A percentile compares a stretch with the other conserved stretches of the same genome.
Conservation (phyloP, 2,888 invertebrate species). For the Neoscelio sp. region DNA sequence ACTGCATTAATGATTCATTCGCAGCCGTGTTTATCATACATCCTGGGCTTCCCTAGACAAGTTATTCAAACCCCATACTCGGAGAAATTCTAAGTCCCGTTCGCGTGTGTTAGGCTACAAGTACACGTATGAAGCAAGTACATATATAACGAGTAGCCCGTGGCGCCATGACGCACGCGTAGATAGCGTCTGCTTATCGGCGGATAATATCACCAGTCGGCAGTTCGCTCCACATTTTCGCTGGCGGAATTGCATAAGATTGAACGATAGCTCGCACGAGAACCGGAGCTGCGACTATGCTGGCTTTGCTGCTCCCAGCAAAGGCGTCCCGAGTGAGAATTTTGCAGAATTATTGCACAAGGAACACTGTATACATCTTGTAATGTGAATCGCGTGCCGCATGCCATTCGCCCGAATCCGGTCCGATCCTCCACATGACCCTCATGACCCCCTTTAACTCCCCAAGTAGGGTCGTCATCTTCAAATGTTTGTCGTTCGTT, state of each 20-base stretch:
- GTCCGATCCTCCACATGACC: constrained; percentile 17
- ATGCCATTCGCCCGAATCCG: constrained; percentile 66
- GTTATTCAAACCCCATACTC: constrained; percentile 6
- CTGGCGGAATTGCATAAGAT: constrained; percentile 79
- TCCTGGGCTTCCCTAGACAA: constrained; percentile 8
- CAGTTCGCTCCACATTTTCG: constrained; percentile 78
- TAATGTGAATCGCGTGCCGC: constrained; percentile 71
- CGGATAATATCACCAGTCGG: constrained; percentile 71
- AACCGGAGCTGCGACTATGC: constrained; percentile 53
- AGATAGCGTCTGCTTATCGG: constrained; percentile 69
- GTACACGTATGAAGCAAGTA: not conserved
- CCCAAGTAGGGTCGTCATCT: too few species aligned
- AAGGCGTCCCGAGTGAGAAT: constrained; percentile 70
- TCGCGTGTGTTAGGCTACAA: constrained; percentile 16
- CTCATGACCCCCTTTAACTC: constrained; percentile 6
- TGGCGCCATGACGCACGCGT: constrained; percentile 56
- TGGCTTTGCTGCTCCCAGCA: constrained; percentile 28
- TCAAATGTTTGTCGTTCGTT: constrained; percentile 17
- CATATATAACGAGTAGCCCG: constrained; percentile 37
- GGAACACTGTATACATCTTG: constrained; percentile 55
- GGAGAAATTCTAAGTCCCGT: constrained; percentile 17
- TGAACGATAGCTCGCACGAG: constrained; percentile 79
- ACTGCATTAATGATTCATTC: constrained; percentile 25
- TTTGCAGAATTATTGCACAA: constrained; percentile 73
- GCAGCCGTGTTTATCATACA: constrained; percentile 18